A percentile compares a stretch with the other conserved stretches of the same genome.
These are phyloP conservation scores for Cryptocephalus moraei DNA, from an alignment of 2,888 invertebrate genomes.

Conservation along the genomic window DNA sequence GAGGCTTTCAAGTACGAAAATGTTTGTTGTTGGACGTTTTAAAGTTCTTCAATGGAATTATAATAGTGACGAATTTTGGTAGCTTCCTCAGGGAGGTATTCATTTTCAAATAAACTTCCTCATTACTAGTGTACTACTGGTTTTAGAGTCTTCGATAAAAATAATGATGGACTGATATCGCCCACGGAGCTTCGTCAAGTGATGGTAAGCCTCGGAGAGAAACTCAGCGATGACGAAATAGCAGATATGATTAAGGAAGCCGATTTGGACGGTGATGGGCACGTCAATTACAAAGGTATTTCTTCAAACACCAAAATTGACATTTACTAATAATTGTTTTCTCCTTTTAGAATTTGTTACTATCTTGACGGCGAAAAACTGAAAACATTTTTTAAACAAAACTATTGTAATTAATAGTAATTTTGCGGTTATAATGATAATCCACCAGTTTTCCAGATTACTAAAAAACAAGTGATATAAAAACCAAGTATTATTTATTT, in stretches of 20 bases:
- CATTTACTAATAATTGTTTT: neutral
- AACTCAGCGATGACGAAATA: slow-evolving; percentile 76
- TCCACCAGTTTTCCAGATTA: too few species aligned
- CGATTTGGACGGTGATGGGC: slow-evolving; percentile 77
- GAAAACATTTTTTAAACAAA: slow-evolving; percentile 23
- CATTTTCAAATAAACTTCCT: too few species aligned
- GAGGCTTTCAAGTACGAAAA: slow-evolving; percentile 70
- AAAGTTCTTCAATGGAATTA: too few species aligned
- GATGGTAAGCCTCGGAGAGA: slow-evolving; percentile 81
- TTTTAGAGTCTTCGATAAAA: slow-evolving; percentile 76
- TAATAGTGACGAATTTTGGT: too few species aligned
- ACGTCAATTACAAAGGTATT: slow-evolving; percentile 79
- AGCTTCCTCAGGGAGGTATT: too few species aligned
- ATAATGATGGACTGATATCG: slow-evolving; percentile 81
- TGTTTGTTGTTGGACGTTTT: too few species aligned
- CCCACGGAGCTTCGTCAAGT: slow-evolving; percentile 78
- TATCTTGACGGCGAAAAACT: slow-evolving; percentile 76
- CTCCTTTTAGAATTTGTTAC: slow-evolving; percentile 67
- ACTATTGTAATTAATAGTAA: too few species aligned
- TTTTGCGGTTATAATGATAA: too few species aligned
- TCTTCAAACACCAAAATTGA: neutral
- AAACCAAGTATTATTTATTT: too few species aligned
- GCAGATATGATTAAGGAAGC: slow-evolving; percentile 88
- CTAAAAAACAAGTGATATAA: too few species aligned
- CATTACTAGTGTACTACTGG: too few species aligned